Evolutionary conservation across 1,140 invertebrate genomes (phyloP).

Genomic region (Drosophila orena): DNA sequence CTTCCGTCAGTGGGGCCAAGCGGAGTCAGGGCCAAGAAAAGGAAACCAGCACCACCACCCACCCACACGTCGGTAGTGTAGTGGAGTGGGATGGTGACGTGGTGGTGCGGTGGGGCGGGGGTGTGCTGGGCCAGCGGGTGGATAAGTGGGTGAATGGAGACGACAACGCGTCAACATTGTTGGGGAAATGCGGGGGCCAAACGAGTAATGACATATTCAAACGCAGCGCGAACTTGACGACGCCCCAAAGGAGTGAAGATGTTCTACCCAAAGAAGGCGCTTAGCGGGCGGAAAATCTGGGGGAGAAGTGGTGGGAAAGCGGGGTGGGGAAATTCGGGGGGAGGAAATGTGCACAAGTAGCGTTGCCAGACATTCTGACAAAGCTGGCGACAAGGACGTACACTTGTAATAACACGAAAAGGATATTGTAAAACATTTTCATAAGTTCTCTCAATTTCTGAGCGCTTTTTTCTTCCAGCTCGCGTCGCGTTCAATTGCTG

Average conservation of each 20-base stretch:
- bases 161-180: constrained; percentile 64
- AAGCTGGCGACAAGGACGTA: constrained; percentile 84
- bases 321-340: background rate
- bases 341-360: constrained; percentile 28
- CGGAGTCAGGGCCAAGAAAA: constrained; percentile 36
- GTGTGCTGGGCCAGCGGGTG: background rate
- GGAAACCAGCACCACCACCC: constrained; percentile 25
- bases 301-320: background rate
- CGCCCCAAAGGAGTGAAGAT: constrained; percentile 64
- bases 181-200: constrained; percentile 31
- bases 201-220: constrained; percentile 80
- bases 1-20: constrained; percentile 64
- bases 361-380: constrained; percentile 83
- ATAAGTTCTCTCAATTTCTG: constrained; percentile 72
- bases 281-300: background rate
- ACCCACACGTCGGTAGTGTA: constrained; percentile 19
- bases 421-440: constrained; percentile 85
- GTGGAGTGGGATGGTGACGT: background rate
- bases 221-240: constrained; percentile 78
- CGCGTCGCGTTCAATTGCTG: constrained; percentile 35
- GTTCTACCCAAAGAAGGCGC: constrained; percentile 31
- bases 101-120: too few species aligned
- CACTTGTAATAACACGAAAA: constrained; percentile 85
- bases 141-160: constrained; percentile 2
- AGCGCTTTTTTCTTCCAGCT: constrained; percentile 28